Base-by-base conservation (phyloP, 2,797 vertebrate genomes). In the Fistularia tabacaria region DNA sequence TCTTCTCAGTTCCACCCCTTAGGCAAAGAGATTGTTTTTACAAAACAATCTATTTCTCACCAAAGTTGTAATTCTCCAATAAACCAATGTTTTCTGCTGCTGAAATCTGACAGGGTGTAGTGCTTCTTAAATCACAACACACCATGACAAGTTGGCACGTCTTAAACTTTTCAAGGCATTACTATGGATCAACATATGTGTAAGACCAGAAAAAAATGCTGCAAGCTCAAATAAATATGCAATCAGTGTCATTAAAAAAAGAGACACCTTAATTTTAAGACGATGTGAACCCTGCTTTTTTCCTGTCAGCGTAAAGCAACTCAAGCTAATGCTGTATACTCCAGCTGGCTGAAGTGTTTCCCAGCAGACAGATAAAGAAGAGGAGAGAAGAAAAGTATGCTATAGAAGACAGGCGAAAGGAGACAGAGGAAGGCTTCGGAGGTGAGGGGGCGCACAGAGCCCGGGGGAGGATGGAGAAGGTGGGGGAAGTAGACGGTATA, bases 1-100 rank as follows among this genome's bases (percentile, higher is more conserved):
- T 69, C 66, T 57, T 82, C 59, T 76, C 69, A 61, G 58, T 74
- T 80, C 51, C 50, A 70, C 74, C 81, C 81, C 77, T 63, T 40
- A 82, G 86, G 83, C 71, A 40, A 81, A 66, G 38, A 73, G 64
- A 73, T 80, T 84, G 86, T 84, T 86, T 87, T 84, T 70, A 74
- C 76, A 66, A 85, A 88, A 85, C 83, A 84, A 73, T 75, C 71
- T 66, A 64, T 68, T 75, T 82, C 69, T 80, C 59, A 51, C 63
- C 71, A 42, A 54, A 59, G 77, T 83, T 85, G 80, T 87, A 82
- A 82, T 57, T 77, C 60, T 66, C 61, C 40, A 36, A 64, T 68
- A 69, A 64, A 66, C 36, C 65, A 60, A 64, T 72, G 61, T 69
- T 74, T 73, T 75, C 59, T 61, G 13, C 50, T 51, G 41, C 55